A percentile compares a stretch with the other conserved stretches of the same genome.
Evolutionary conservation across 2,888 invertebrate genomes (phyloP).

Genomic region (Dorcus parallelipipedus): DNA sequence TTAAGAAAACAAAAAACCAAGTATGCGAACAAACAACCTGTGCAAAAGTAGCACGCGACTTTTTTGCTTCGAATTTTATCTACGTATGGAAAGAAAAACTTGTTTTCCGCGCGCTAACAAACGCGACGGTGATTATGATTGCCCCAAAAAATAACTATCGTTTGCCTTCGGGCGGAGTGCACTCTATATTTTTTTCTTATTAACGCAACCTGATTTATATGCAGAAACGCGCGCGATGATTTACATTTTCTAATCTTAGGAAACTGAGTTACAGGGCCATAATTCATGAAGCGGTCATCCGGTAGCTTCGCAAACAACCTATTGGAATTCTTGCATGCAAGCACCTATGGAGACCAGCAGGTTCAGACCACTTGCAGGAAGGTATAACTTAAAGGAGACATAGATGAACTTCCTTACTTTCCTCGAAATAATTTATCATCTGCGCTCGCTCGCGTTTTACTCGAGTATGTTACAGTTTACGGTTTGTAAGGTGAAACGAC

Average conservation of each 20-base stretch:
- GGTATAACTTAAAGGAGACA: constrained; percentile 34
- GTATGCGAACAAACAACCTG: too few species aligned
- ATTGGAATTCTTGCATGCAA: constrained; percentile 39
- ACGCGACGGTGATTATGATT: too few species aligned
- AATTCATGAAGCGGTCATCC: constrained; percentile 38
- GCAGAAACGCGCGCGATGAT: constrained; percentile 19
- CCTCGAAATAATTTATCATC: constrained; percentile 23
- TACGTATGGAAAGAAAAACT: background rate
- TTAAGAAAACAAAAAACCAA: too few species aligned
- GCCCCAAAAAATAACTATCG: background rate
- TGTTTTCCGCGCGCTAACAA: background rate
- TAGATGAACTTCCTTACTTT: constrained; percentile 31
- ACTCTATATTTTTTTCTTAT: constrained; percentile 1
- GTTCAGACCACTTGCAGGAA: constrained; percentile 35
- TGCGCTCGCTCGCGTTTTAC: background rate
- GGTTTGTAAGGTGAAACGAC: background rate
- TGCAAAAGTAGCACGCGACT: too few species aligned
- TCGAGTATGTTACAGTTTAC: background rate
- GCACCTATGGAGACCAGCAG: constrained; percentile 38
- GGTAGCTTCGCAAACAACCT: constrained; percentile 38
- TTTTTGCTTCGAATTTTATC: background rate
- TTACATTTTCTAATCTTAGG: constrained; percentile 37
- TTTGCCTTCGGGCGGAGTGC: too few species aligned
- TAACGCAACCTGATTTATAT: constrained; percentile 14
- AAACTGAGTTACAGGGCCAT: constrained; percentile 32